Conservation (phyloP, 1,140 invertebrate genomes). For the Drosophila asahinai region DNA sequence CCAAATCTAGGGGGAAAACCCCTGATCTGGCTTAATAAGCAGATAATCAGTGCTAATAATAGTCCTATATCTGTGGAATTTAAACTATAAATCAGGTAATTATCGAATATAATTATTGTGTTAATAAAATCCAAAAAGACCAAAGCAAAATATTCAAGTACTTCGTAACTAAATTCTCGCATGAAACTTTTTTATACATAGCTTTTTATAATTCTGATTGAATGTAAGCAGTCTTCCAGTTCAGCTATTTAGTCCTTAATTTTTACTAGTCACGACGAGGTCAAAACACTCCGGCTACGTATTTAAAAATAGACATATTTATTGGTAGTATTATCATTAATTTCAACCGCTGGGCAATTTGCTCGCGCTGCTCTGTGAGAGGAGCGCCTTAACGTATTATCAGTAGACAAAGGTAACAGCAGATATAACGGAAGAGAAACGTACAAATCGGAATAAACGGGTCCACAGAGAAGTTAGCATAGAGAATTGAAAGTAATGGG, state of each 20-base stretch:
- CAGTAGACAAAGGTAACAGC: constrained; percentile 64
- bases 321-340: constrained; percentile 63
- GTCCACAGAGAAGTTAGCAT: constrained; percentile 49
- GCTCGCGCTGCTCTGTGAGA: constrained; percentile 35
- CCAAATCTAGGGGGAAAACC: no score
- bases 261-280: neutral
- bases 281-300: neutral
- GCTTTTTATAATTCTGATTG: neutral
- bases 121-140: no score
- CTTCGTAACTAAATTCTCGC: no score
- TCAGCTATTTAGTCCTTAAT: no score
- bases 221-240: no score
- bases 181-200: no score
- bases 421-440: constrained; percentile 63
- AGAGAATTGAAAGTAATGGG: constrained; percentile 20
- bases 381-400: constrained; percentile 65
- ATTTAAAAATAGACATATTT: constrained; percentile 75
- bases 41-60: no score
- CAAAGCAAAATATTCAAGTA: no score
- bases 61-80: no score
- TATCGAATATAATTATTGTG: no score
- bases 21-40: no score
- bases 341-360: constrained; percentile 63
- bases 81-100: no score
- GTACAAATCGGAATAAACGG: constrained; percentile 60